Conservation (phyloP, 2,888 invertebrate genomes). For the Aleiodes alternator region DNA sequence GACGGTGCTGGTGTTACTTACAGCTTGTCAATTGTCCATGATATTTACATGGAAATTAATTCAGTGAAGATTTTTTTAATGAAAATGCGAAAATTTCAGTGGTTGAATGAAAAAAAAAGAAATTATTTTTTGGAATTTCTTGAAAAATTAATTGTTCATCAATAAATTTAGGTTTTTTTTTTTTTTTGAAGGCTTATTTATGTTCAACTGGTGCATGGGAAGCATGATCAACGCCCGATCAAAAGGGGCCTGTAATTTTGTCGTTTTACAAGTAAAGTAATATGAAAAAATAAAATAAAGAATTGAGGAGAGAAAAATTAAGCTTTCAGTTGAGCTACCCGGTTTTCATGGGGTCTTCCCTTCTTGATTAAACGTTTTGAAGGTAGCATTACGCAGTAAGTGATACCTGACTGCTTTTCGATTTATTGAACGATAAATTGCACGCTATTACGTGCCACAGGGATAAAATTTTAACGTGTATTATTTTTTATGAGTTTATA, state of each 20-base stretch:
- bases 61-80: too few species aligned
- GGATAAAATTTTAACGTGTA: constrained; percentile 7
- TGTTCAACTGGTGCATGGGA: constrained; percentile 31
- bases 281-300: constrained; percentile 58
- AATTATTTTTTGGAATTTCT: too few species aligned
- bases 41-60: background rate
- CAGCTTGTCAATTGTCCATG: constrained; percentile 7
- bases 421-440: constrained; percentile 71
- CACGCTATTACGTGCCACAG: constrained; percentile 58
- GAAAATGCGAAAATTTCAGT: too few species aligned
- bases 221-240: constrained; percentile 62
- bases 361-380: constrained; percentile 57
- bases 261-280: constrained; percentile 51
- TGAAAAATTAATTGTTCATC: constrained; percentile 18
- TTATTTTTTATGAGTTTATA: constrained; percentile 16
- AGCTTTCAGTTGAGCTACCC: constrained; percentile 29
- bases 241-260: constrained; percentile 61
- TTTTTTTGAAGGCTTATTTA: constrained; percentile 24
- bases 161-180: constrained; percentile 17
- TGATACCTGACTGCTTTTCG: constrained; percentile 67
- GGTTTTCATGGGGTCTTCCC: constrained; percentile 42
- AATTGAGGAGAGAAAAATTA: constrained; percentile 25
- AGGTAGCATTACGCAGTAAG: constrained; percentile 67
- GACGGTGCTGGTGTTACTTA: constrained; percentile 34
- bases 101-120: too few species aligned